These are phyloP conservation scores for Bubo bubo DNA, from an alignment of 2,113 vertebrate species.

Conservation along the genomic window DNA sequence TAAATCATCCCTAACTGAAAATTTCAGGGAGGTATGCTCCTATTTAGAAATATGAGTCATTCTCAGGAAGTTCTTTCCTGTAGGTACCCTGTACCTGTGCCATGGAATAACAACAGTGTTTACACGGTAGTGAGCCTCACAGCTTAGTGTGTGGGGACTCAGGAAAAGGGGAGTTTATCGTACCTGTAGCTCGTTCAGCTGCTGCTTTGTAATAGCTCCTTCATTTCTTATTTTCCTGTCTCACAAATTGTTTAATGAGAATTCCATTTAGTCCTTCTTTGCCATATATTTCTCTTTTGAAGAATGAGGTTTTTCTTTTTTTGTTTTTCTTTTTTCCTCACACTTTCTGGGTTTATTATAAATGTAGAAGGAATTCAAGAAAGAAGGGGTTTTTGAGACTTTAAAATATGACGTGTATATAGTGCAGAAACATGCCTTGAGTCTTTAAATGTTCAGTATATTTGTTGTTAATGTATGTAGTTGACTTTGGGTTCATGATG, in stretches of 20 bases:
- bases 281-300: neutral
- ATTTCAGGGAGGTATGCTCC: neutral
- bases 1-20: neutral
- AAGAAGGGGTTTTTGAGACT: neutral
- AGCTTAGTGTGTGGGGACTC: neutral
- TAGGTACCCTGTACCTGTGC: neutral
- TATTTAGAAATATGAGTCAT: neutral
- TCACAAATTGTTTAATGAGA: neutral
- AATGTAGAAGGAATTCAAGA: neutral
- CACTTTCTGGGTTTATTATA: neutral
- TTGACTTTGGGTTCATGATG: neutral
- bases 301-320: neutral
- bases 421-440: neutral
- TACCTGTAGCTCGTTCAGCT: neutral
- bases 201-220: neutral
- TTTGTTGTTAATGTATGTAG: too few species aligned
- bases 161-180: neutral
- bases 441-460: rapidly evolving
- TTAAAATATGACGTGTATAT: neutral
- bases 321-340: too few species aligned
- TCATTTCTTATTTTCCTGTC: neutral
- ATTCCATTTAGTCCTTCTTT: neutral
- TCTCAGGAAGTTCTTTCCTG: neutral
- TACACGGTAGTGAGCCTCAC: neutral
- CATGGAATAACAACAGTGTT: neutral